These are phyloP conservation scores for Saccopteryx leptura DNA, from an alignment of 2,113 vertebrate species.

Conservation along the genomic window DNA sequence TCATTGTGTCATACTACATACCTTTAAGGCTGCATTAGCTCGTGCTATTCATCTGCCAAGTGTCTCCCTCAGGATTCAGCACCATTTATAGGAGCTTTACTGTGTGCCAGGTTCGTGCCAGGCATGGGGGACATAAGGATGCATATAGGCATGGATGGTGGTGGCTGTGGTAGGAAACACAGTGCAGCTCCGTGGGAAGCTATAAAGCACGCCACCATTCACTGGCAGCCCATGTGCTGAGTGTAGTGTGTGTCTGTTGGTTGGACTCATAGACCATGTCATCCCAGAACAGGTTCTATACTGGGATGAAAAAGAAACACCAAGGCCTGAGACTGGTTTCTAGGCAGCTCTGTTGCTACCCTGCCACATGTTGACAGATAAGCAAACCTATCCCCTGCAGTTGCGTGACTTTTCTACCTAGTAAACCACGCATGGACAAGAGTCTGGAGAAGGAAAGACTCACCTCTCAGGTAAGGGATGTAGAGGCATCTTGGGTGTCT, in stretches of 20 bases:
- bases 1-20: neutral
- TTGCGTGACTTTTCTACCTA: neutral
- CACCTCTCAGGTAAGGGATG: neutral
- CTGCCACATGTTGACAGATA: neutral
- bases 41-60: neutral
- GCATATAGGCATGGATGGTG: no score
- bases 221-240: neutral
- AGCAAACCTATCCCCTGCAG: neutral
- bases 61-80: conserved; percentile 13
- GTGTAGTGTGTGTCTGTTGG: neutral
- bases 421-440: neutral
- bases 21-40: conserved; percentile 46
- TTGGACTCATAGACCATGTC: neutral
- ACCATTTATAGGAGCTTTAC: neutral
- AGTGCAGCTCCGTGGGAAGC: neutral
- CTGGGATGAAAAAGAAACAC: neutral
- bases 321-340: neutral
- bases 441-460: neutral
- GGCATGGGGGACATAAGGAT: neutral
- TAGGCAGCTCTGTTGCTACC: neutral
- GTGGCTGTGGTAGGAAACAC: neutral
- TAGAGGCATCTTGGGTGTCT: neutral
- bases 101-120: neutral
- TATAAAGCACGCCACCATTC: neutral
- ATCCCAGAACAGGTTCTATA: neutral